phyloP scores from a whole-genome alignment of 2,113 vertebrate genomes.

The Hydrochoerus hydrochaeris region DNA sequence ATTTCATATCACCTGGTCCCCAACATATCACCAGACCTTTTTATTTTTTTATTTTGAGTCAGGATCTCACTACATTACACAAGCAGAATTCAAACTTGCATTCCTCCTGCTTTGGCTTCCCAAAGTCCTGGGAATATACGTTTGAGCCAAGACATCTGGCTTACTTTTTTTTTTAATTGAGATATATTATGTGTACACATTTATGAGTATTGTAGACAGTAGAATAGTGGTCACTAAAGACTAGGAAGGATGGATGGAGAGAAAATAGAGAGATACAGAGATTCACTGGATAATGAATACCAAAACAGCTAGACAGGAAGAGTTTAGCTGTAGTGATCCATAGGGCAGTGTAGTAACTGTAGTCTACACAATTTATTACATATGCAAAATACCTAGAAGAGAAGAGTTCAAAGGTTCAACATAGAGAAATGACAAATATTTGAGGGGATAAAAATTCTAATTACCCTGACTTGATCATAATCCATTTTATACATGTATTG shows the following conservation, averaged over 20 bases:
- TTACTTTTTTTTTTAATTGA: background rate
- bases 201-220: background rate
- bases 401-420: too few species aligned
- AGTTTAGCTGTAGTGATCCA: background rate
- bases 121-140: too few species aligned
- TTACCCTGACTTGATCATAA: too few species aligned
- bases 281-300: background rate
- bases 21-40: background rate
- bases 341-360: too few species aligned
- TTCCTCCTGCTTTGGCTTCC: too few species aligned
- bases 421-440: too few species aligned
- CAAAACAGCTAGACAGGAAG: background rate
- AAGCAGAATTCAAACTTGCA: too few species aligned
- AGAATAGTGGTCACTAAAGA: background rate
- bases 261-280: background rate
- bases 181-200: background rate
- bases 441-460: too few species aligned
- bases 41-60: background rate
- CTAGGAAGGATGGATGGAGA: background rate
- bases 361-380: too few species aligned
- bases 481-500: too few species aligned
- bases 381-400: too few species aligned
- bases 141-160: background rate
- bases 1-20: background rate
- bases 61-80: too few species aligned